Percentiles rank a stretch among this genome's conserved stretches.
Conservation (phyloP, 1,140 invertebrate species). For the Drosophila dunni region DNA sequence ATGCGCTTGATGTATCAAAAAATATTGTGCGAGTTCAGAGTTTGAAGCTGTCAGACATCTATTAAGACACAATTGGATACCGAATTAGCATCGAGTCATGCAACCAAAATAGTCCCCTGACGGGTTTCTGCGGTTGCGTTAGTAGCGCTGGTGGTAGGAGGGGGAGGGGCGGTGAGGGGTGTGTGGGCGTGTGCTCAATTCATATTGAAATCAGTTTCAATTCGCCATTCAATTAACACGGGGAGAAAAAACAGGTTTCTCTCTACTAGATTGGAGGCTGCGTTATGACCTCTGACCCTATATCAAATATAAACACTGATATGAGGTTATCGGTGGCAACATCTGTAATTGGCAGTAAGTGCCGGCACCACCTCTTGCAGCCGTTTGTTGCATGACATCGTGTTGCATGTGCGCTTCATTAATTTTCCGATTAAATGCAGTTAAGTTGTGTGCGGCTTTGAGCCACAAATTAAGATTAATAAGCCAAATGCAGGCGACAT, state of each 20-base stretch:
- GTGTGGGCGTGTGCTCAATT: slow-evolving; percentile 38
- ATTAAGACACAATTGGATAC: slow-evolving; percentile 30
- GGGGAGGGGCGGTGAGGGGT: not conserved
- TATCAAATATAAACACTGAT: not conserved
- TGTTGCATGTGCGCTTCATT: slow-evolving; percentile 40
- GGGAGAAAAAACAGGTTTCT: slow-evolving; percentile 7
- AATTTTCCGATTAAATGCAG: slow-evolving; percentile 30
- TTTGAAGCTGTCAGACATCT: slow-evolving; percentile 32
- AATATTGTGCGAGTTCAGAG: slow-evolving; percentile 45
- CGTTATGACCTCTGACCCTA: not conserved
- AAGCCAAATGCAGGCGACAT: slow-evolving; percentile 37
- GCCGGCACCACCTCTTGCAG: not conserved
- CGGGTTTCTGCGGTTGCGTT: slow-evolving; percentile 31
- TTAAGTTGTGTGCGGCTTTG: slow-evolving; percentile 15
- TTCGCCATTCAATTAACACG: slow-evolving; percentile 23
- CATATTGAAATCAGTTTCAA: slow-evolving; percentile 37
- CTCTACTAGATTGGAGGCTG: not conserved
- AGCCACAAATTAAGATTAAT: slow-evolving; percentile 52
- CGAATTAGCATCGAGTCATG: slow-evolving; percentile 48
- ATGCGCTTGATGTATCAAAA: slow-evolving; percentile 1
- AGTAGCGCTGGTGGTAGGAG: not conserved
- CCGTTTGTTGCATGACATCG: slow-evolving; percentile 8
- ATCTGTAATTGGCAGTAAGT: slow-evolving; percentile 15
- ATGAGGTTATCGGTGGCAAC: slow-evolving; percentile 26
- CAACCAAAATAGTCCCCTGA: slow-evolving; percentile 50